Base-by-base conservation (phyloP, 1,140 invertebrate genomes). In the Sogatella furcifera region DNA sequence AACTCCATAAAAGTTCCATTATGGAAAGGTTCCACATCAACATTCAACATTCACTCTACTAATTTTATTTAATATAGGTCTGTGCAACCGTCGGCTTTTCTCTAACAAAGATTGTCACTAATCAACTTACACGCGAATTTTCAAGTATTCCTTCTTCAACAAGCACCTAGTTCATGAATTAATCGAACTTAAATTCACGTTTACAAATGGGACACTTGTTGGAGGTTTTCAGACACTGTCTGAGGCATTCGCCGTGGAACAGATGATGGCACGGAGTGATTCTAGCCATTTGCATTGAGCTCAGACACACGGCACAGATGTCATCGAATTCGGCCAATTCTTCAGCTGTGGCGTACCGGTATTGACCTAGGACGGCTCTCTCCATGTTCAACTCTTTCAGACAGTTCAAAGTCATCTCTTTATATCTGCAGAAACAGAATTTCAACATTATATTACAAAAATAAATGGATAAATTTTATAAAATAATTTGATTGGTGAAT, bases 221-320 rank as follows among this genome's bases (percentile, higher is more conserved):
- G 21, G 80, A 82, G n/a, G 77, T 76, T 64, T 83, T 84, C 1
- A 89, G 71, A 68, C 85, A 88, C 59, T 79, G 77, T 62, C 86
- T 71, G 17, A 89, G 72, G 68, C 86, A 89, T 67, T 83, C 84
- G 0, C 84, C 84, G 67, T 89, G 86, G 71, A 89, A 89, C 66
- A 85, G 78, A 68, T 89, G 86, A 49, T 84, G 83, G 67, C 86
- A 89, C 1, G 85, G 85, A 1, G 86, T 89, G 1, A 87, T 77
- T 14, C 85, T 74, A 0, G 85, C 86, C 21, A 68, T 62, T 52
- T 73, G 77, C 85, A 88, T 87, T 1, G 72, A 67, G 60, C 79
- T 82, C 10, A 89, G 73, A 67, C 86, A 89, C 14, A 89, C 84
- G 1, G 85, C 82, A 70, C 86, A 89, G 2, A 88, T 83, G 66